phyloP scores from a whole-genome alignment of 2,888 invertebrate genomes.

The Hipparchia sbordonii region DNA sequence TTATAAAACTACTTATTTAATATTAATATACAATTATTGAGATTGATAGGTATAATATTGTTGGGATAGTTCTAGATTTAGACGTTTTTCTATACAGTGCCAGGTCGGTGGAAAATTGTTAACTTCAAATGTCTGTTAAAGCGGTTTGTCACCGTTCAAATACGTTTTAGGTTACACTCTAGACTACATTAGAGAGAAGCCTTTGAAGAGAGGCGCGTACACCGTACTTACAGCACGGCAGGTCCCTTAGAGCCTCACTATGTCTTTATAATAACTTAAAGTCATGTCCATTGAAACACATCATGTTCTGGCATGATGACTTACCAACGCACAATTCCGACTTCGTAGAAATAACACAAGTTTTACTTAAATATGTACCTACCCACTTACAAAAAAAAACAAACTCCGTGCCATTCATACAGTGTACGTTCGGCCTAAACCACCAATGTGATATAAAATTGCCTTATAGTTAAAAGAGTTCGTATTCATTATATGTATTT shows the following conservation, averaged over 20 bases:
- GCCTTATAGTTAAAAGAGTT: constrained; percentile 55
- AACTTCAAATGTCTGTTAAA: not conserved
- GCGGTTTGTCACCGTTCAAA: constrained; percentile 12
- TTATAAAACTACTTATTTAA: constrained; percentile 43
- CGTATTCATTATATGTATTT: constrained; percentile 31
- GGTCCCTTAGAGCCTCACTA: no score
- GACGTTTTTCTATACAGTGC: constrained; percentile 51
- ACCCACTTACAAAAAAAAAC: no score
- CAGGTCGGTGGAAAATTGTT: constrained; percentile 44
- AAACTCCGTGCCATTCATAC: not conserved
- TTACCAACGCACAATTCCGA: constrained; percentile 4
- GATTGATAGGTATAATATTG: constrained; percentile 63
- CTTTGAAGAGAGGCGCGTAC: not conserved
- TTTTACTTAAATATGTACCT: not conserved
- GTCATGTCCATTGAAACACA: no score
- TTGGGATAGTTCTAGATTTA: constrained; percentile 59
- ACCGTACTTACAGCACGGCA: no score
- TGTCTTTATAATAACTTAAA: no score
- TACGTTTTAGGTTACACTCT: constrained; percentile 6
- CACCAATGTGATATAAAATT: constrained; percentile 72
- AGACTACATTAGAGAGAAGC: not conserved
- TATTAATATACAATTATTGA: constrained; percentile 56
- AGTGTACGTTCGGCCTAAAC: constrained; percentile 36
- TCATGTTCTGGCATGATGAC: not conserved
- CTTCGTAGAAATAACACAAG: not conserved